These are phyloP conservation scores for Cossypha dichroa DNA, from an alignment of 2,797 vertebrate species.

Conservation along the genomic window DNA sequence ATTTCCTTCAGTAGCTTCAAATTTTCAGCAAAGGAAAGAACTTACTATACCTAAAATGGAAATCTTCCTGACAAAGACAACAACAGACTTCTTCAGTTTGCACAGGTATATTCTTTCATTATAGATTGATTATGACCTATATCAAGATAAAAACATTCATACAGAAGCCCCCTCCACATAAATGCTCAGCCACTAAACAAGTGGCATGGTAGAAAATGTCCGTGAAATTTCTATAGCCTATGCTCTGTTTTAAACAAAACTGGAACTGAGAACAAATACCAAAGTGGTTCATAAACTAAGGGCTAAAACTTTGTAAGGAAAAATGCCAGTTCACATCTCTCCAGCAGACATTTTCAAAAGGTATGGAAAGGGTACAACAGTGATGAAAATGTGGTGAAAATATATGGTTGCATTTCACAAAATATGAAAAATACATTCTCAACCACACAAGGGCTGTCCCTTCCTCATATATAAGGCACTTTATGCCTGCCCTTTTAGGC, in stretches of 20 bases:
- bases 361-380: background rate
- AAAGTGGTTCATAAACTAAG: background rate
- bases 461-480: background rate
- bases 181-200: background rate
- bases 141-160: background rate
- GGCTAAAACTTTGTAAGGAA: background rate
- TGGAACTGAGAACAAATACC: background rate
- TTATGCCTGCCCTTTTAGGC: background rate
- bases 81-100: background rate
- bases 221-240: background rate
- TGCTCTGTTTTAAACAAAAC: background rate
- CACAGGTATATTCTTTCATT: background rate
- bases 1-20: background rate
- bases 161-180: background rate
- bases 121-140: background rate
- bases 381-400: background rate
- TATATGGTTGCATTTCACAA: background rate
- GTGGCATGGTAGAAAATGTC: background rate
- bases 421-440: background rate
- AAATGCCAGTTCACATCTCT: background rate
- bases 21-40: background rate
- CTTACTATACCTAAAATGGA: background rate
- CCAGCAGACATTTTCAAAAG: background rate
- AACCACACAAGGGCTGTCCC: background rate
- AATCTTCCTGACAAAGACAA: background rate